These are phyloP conservation scores for Diuraphis noxia DNA, from an alignment of 1,140 invertebrate species.

Conservation along the genomic window DNA sequence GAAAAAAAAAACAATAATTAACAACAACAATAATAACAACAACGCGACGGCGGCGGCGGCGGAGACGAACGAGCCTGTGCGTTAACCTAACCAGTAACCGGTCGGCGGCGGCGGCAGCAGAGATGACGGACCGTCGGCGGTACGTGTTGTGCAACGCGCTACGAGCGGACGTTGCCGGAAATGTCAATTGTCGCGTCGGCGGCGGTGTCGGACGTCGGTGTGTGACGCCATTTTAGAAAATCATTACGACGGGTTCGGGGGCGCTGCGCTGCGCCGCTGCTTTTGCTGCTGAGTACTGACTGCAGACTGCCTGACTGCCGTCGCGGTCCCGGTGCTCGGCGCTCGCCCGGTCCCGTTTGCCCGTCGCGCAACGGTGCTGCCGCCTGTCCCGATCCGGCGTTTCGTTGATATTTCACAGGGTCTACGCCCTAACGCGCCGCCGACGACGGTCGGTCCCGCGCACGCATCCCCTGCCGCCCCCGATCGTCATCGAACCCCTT, in stretches of 20 bases:
- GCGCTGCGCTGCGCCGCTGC: not conserved
- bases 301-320: not conserved
- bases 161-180: conserved; percentile 44
- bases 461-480: not conserved
- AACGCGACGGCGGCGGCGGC: not conserved
- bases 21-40: conserved; percentile 1
- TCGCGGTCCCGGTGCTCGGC: not conserved
- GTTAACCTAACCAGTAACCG: conserved; percentile 13
- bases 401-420: not conserved
- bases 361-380: conserved; percentile 20
- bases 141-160: conserved; percentile 3
- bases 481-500: not conserved
- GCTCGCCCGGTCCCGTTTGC: not conserved
- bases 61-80: not conserved
- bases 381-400: not conserved
- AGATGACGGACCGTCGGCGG: not conserved
- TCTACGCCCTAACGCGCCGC: conserved; percentile 21
- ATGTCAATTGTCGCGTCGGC: conserved; percentile 50
- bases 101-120: conserved; percentile 6
- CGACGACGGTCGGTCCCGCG: not conserved
- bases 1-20: not conserved
- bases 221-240: conserved; percentile 53
- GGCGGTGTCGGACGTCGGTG: conserved; percentile 7
- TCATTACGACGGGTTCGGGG: conserved; percentile 46
- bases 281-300: not conserved